Evolutionary conservation across 2,797 vertebrate species (phyloP).

Genomic region (Xiphophorus birchmanni): DNA sequence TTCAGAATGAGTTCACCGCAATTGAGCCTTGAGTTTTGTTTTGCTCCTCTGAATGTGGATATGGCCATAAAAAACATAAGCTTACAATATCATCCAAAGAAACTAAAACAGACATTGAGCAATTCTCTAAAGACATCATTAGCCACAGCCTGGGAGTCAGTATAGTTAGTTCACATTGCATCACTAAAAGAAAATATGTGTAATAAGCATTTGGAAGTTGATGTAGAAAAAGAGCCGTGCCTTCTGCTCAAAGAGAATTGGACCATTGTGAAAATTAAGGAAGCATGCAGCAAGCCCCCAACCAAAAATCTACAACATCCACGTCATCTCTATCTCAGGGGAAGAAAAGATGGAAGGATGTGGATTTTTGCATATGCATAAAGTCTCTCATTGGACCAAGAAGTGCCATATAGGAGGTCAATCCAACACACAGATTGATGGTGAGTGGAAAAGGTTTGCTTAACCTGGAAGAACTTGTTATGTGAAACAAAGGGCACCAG

Average conservation of each 20-base stretch:
- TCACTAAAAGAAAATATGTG: conserved; percentile 4
- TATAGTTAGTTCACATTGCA: not conserved
- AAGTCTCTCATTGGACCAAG: not conserved
- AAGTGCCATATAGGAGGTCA: not conserved
- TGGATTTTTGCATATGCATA: too few relatives aligned
- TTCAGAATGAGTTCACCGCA: not conserved
- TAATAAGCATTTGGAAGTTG: not conserved
- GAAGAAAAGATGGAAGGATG: not conserved
- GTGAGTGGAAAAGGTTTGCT: not conserved
- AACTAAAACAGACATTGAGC: not conserved
- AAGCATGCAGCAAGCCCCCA: not conserved
- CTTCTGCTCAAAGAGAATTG: not conserved
- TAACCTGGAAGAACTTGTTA: not conserved
- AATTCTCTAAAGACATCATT: not conserved
- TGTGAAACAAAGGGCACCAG: not conserved
- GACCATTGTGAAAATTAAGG: not conserved
- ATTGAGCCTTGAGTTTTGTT: not conserved
- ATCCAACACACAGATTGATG: not conserved
- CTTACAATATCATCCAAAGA: not conserved
- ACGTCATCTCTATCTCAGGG: not conserved
- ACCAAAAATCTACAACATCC: not conserved
- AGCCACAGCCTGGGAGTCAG: not conserved
- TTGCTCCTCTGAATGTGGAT: not conserved
- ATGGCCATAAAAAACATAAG: not conserved
- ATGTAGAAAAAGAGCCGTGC: not conserved